Conservation (phyloP, 2,113 vertebrate species). For the Spilogale gracilis region DNA sequence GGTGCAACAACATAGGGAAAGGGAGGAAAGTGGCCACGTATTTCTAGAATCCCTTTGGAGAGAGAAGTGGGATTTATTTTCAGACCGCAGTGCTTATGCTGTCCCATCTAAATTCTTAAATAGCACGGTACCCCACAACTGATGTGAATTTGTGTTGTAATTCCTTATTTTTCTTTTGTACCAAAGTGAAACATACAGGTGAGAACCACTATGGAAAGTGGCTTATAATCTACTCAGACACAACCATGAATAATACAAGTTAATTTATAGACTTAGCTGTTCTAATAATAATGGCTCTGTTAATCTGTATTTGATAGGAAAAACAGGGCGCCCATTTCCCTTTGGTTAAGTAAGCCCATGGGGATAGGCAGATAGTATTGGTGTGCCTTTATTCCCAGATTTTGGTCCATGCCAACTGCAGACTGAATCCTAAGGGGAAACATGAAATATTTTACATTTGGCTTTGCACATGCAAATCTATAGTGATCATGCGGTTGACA, state of each 20-base stretch:
- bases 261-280: neutral
- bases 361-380: neutral
- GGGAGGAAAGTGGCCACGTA: neutral
- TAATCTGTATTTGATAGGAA: neutral
- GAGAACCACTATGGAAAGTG: neutral
- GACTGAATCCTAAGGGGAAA: neutral
- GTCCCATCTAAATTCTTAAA: neutral
- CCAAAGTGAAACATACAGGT: neutral
- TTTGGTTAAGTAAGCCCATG: neutral
- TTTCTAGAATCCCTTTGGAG: neutral
- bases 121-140: neutral
- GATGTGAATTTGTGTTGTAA: neutral
- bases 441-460: neutral
- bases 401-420: neutral
- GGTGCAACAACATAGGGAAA: neutral
- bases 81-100: neutral
- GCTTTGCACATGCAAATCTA: neutral
- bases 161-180: neutral
- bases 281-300: neutral
- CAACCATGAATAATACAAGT: neutral
- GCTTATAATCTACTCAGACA: neutral
- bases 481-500: neutral
- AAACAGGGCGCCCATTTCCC: neutral
- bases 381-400: accelerated
- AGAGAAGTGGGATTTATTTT: neutral